Evolutionary conservation across 2,113 vertebrate genomes (phyloP).

Genomic region (Hydrochoerus hydrochaeris): DNA sequence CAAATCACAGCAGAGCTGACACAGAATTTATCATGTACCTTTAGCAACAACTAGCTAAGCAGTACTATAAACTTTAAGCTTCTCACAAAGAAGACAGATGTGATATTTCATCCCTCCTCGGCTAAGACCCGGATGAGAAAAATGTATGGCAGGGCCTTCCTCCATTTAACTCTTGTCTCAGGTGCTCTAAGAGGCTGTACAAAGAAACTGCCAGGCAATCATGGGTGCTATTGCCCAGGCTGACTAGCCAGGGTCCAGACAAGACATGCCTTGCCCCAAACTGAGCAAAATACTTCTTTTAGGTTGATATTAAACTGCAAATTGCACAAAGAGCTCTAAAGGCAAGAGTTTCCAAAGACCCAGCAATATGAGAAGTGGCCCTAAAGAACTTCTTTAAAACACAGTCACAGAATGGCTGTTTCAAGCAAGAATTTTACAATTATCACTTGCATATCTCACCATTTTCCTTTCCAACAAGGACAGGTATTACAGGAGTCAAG

Average conservation of each 20-base stretch:
- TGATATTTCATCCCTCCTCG: not conserved
- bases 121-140: not conserved
- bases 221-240: not conserved
- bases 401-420: not conserved
- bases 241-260: not conserved
- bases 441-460: not conserved
- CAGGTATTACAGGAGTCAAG: not conserved
- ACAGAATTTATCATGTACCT: not conserved
- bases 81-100: not conserved
- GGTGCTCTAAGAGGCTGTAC: not conserved
- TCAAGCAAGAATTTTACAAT: not conserved
- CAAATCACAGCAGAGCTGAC: not conserved
- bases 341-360: not conserved
- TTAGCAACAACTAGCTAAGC: not conserved
- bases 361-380: not conserved
- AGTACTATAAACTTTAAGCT: not conserved
- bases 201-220: not conserved
- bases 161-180: not conserved
- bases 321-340: conserved; percentile 6
- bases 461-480: not conserved
- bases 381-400: not conserved
- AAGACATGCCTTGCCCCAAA: not conserved
- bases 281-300: conserved; percentile 24
- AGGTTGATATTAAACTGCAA: conserved; percentile 15
- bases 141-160: not conserved